Evolutionary conservation across 2,797 vertebrate genomes (phyloP), one percentile per base, ranked within the genome.

Genomic region (Rallus crepitans): DNA sequence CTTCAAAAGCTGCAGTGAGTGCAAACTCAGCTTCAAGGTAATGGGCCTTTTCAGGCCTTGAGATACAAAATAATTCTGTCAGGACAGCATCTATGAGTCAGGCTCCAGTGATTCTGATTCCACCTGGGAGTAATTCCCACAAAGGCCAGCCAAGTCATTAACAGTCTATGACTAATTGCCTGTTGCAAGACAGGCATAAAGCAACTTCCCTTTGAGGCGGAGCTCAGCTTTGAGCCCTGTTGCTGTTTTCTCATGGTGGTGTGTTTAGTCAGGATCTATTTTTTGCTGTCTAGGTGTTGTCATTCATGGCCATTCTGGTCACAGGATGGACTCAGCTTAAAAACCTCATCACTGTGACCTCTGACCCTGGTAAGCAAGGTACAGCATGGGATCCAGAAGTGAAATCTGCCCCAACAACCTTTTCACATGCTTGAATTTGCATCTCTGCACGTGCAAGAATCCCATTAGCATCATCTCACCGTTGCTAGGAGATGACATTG

Each of bases 91-190:
- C 9, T 40, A 33, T 78, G 82, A 92, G 76, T 86, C 87, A 94
- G 59, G 82, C 82, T 90, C 53, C 63, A 87, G 80, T 2, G 33
- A 19, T 77, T 78, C 72, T 37, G 65, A 81, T 79, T 79, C 81
- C 92, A 95, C 84, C 65, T 73, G 82, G 84, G 92, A 96, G 79
- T 48, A 39, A 72, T 81, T 94, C 82, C 79, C 82, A 79, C 40
- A 93, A 90, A 94, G 91, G 91, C 77, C 91, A 91, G 77, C 76
- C 69, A 83, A 94, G 90, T 96, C 89, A 83, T 94, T 96, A 94
- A 79, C 87, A 95, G 57, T 1, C 70, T 37, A 12, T 78, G 89
- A 93, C 91, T 96, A 96, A 93, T 94, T 94, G 77, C 82, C 55
- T 75, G 75, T 37, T 78, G 37, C 69, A 90, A 75, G 57, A 72